Conservation (phyloP, 2,113 vertebrate genomes). For the Poeciliopsis retropinna region DNA sequence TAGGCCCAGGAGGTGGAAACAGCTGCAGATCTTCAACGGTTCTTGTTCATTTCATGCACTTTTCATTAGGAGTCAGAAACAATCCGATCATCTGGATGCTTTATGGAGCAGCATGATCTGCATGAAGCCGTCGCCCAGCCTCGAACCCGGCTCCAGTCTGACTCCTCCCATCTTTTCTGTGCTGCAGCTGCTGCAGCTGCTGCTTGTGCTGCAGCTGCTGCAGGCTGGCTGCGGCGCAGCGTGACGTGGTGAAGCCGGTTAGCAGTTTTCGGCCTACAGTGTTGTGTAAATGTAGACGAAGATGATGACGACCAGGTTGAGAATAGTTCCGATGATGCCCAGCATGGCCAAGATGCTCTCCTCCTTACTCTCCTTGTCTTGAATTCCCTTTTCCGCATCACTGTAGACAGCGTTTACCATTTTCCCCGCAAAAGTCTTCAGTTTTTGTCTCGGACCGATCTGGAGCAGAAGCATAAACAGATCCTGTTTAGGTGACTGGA, state of each 20-base stretch:
- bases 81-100: slow-evolving; percentile 28
- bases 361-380: slow-evolving; percentile 96
- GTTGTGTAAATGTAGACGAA: slow-evolving; percentile 99
- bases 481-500: slow-evolving; percentile 21
- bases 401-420: slow-evolving; percentile 94
- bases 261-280: slow-evolving; percentile 70
- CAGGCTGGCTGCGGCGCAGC: not conserved
- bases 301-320: slow-evolving; percentile 97
- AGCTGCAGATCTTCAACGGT: slow-evolving; percentile 29
- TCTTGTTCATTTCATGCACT: slow-evolving; percentile 30
- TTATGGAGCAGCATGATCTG: slow-evolving; percentile 23
- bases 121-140: slow-evolving; percentile 24
- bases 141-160: slow-evolving; percentile 31
- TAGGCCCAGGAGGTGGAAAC: slow-evolving; percentile 15
- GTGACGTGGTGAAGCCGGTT: not conserved
- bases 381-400: slow-evolving; percentile 93
- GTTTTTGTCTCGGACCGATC: slow-evolving; percentile 86
- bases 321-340: slow-evolving; percentile 96
- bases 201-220: not conserved
- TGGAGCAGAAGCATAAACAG: slow-evolving; percentile 63
- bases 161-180: slow-evolving; percentile 18
- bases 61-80: slow-evolving; percentile 43
- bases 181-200: not conserved
- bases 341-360: slow-evolving; percentile 96
- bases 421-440: slow-evolving; percentile 90